Evolutionary conservation across 2,113 vertebrate species (phyloP).

Genomic region (Urocynchramus pylzowi): DNA sequence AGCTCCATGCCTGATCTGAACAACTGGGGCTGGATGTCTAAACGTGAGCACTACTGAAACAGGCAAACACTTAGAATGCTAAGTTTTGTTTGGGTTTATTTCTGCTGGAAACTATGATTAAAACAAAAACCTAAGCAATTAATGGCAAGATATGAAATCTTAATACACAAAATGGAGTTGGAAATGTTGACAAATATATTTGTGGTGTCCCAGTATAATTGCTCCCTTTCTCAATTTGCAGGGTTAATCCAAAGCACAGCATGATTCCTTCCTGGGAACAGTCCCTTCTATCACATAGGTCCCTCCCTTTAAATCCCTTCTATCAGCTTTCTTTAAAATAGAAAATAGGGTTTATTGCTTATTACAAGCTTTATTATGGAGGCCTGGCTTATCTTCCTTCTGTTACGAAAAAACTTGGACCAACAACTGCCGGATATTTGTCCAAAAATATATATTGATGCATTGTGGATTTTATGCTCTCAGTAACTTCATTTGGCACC

Average conservation of each 20-base stretch:
- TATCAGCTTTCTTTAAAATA: constrained; percentile 6
- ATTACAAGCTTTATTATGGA: neutral
- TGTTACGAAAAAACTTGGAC: neutral
- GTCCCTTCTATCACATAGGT: neutral
- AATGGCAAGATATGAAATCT: neutral
- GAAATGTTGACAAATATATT: neutral
- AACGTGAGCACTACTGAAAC: neutral
- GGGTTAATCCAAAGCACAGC: neutral
- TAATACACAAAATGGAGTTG: neutral
- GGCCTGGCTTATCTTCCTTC: constrained; percentile 30
- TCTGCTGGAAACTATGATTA: neutral
- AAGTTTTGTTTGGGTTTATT: neutral
- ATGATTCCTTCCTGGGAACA: neutral
- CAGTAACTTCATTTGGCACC: neutral
- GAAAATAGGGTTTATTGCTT: constrained; percentile 22
- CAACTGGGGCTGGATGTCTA: neutral
- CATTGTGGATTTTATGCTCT: neutral
- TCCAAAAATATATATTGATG: neutral
- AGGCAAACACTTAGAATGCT: neutral
- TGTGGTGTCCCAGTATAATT: neutral
- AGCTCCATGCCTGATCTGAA: neutral
- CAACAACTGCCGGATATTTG: neutral
- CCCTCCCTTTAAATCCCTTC: neutral
- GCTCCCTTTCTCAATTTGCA: neutral
- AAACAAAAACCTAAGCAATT: neutral